Evolutionary conservation across 23 tunicate species (phyloP).

Genomic region (Pegea sp.): DNA sequence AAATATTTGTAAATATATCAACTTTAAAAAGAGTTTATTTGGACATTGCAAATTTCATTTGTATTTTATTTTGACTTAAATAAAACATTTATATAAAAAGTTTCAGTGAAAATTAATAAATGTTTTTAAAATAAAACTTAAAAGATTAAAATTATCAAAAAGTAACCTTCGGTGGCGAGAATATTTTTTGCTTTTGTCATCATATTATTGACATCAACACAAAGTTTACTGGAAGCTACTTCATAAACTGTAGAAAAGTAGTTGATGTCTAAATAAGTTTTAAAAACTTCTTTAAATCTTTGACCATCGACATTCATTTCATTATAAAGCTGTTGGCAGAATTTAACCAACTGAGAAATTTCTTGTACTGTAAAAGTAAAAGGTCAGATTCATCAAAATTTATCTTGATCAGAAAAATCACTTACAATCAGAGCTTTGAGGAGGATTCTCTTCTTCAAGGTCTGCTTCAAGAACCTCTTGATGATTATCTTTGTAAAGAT

Average conservation of each 20-base stretch:
- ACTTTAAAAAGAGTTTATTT: too few species aligned
- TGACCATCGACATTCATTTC: slow-evolving; percentile 23
- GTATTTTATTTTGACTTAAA: too few species aligned
- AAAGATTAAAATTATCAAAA: too few species aligned
- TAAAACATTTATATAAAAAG: too few species aligned
- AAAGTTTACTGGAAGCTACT: slow-evolving; percentile 10
- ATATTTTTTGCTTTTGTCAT: slow-evolving; percentile 44
- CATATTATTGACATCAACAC: slow-evolving; percentile 20
- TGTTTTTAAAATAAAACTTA: too few species aligned
- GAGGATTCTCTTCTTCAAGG: slow-evolving; percentile 4
- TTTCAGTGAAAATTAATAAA: too few species aligned
- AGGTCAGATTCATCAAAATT: slow-evolving; percentile 1
- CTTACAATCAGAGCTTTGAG: too few species aligned
- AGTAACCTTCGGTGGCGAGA: slow-evolving; percentile 12
- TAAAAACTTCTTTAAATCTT: slow-evolving; percentile 30
- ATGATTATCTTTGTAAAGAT: too few species aligned
- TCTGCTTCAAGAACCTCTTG: slow-evolving; percentile 18
- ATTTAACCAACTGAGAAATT: slow-evolving; percentile 17
- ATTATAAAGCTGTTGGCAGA: slow-evolving; percentile 19
- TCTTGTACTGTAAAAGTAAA: slow-evolving; percentile 16
- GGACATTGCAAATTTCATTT: too few species aligned
- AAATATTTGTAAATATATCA: too few species aligned
- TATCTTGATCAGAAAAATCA: too few species aligned
- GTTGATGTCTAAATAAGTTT: slow-evolving; percentile 35
- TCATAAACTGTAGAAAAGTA: slow-evolving; percentile 20